Base-by-base conservation (phyloP, 2,113 vertebrate species). In the Salvelinus alpinus region DNA sequence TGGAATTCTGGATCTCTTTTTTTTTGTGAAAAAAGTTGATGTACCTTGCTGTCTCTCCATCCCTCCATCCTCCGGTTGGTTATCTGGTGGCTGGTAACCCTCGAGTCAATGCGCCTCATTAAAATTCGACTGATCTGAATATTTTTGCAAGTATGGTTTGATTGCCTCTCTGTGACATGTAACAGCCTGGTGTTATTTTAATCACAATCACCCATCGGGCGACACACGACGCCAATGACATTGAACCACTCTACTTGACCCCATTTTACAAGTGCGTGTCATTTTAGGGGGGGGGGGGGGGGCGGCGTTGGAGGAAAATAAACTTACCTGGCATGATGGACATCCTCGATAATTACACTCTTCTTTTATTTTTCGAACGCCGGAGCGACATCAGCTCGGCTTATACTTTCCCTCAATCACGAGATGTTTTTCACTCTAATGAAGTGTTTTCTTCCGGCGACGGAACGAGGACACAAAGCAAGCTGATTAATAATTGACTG, bases 51-150 rank as follows among this genome's bases (percentile, higher is more conserved):
- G 94, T 97, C 95, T 97, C 95, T 97, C 94, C 95, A 94, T 92
- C 59, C 27, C 54, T 4, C 83, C 78, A 86, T 83, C 87, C 80
- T 79, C 81, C 69, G 94, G 95, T 93, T 94, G 91, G 93, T 94
- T 94, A 94, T 94, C 95, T 94, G 95, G 93, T 95, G 93, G 94
- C 93, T 92, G 93, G 94, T 54, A 94, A 94, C 95, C 96, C 96
- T 95, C 95, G 95, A 95, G 96, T 96, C n/a, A n/a, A 20, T 20
- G 95, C 95, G 92, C 95, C 96, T 97, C 95, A 95, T 98, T 99
- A 96, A 97, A 97, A 98, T 99, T 97, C 95, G 96, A 95, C 96
- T 97, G 94, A 98, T 97, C 95, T 97, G 96, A 98, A 97, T 92
- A 90, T 97, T 95, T 94, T 95, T 95, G 95, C 96, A 98, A 97